phyloP scores from a whole-genome alignment of 2,797 vertebrate genomes.

The Rhynchotus rufescens region DNA sequence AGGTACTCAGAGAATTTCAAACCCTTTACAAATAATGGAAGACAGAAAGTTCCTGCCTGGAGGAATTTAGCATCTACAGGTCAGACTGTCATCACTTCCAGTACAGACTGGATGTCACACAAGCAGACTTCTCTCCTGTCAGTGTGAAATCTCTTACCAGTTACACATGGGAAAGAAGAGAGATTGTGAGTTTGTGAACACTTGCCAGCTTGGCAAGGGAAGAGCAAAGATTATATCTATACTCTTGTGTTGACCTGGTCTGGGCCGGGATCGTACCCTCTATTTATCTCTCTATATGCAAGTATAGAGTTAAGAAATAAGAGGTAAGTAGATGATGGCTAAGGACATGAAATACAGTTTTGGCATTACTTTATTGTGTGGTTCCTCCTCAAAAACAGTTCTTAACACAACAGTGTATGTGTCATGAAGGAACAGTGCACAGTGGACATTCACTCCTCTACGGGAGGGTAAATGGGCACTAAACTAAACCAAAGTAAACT shows the following conservation, averaged over 20 bases:
- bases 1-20: neutral
- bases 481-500: neutral
- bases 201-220: rapidly evolving
- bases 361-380: neutral
- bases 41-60: neutral
- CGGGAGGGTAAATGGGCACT: neutral
- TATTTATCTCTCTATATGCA: neutral
- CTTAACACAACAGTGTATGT: neutral
- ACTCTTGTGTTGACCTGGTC: neutral
- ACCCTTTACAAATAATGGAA: neutral
- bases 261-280: neutral
- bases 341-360: neutral
- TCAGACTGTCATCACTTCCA: neutral
- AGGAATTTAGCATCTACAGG: neutral
- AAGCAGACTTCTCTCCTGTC: neutral
- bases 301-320: neutral
- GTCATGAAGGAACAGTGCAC: neutral
- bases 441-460: neutral
- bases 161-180: neutral
- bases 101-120: neutral
- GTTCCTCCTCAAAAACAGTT: neutral
- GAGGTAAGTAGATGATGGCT: neutral
- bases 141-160: neutral
- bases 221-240: neutral
- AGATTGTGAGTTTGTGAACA: neutral